Conservation (phyloP, 1,140 invertebrate genomes). For the Danaus plexippus region DNA sequence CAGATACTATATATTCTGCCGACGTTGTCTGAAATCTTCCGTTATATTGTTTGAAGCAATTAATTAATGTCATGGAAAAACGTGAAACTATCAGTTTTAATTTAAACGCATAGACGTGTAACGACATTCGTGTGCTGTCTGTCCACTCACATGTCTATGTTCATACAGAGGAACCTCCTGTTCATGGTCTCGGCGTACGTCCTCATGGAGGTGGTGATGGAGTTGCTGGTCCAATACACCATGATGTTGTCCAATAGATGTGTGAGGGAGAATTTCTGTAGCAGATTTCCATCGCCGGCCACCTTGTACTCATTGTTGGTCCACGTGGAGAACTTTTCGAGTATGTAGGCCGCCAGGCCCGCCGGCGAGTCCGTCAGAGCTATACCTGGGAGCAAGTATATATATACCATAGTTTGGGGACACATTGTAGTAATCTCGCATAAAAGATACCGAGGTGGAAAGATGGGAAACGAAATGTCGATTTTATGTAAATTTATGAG, state of each 20-base stretch:
- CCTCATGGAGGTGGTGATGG: conserved; percentile 82
- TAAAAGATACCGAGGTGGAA: too few relatives aligned
- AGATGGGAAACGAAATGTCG: too few relatives aligned
- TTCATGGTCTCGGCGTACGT: conserved; percentile 76
- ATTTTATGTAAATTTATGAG: too few relatives aligned
- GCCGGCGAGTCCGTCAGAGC: conserved; percentile 78
- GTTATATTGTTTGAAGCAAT: too few relatives aligned
- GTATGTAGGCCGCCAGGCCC: conserved; percentile 85
- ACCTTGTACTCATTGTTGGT: conserved; percentile 75
- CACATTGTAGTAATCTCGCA: too few relatives aligned
- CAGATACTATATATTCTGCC: too few relatives aligned
- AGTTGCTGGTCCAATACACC: conserved; percentile 87
- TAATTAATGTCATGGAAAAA: background rate
- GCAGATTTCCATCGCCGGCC: conserved; percentile 80
- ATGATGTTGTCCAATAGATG: conserved; percentile 90
- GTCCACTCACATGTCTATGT: conserved; percentile 40
- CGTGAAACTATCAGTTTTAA: conserved; percentile 1
- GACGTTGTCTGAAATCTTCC: too few relatives aligned
- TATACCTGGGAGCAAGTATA: conserved; percentile 51
- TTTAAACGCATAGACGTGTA: background rate
- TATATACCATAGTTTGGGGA: too few relatives aligned
- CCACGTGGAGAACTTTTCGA: conserved; percentile 89
- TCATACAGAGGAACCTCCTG: conserved; percentile 16
- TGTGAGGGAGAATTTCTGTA: conserved; percentile 75
- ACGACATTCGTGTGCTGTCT: too few relatives aligned